Conservation (phyloP, 64 coral and sea anemone genomes). For the Platygyra sinensis region DNA sequence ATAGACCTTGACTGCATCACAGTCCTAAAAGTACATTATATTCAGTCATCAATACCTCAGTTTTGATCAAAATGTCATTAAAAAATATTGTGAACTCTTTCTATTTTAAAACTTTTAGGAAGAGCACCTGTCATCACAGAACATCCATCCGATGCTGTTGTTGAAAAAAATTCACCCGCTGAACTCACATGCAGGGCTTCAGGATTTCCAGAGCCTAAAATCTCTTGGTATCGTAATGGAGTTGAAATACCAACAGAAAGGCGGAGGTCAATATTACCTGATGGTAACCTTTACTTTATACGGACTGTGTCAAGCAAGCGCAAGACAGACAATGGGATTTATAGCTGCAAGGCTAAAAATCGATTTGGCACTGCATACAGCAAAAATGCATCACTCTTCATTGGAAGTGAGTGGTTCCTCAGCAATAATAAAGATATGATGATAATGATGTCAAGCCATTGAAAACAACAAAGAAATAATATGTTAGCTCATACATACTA, state of each 20-base stretch:
- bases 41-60: too few relatives aligned
- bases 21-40: too few relatives aligned
- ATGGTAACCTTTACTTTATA: constrained; percentile 62
- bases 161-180: constrained; percentile 58
- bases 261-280: constrained; percentile 50
- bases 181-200: constrained; percentile 62
- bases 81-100: background rate
- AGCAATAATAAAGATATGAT: background rate
- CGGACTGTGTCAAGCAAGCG: constrained; percentile 57
- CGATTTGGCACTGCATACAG: constrained; percentile 55
- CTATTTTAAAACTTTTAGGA: background rate
- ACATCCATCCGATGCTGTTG: constrained; percentile 69
- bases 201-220: constrained; percentile 55
- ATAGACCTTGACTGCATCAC: too few relatives aligned
- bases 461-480: too few relatives aligned
- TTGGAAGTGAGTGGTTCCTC: constrained; percentile 80
- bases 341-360: constrained; percentile 83
- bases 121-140: constrained; percentile 42
- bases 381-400: constrained; percentile 67
- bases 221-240: constrained; percentile 84
- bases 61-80: too few relatives aligned
- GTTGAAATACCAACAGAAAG: constrained; percentile 47
- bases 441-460: too few relatives aligned
- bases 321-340: constrained; percentile 72
- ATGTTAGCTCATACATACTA: too few relatives aligned